A percentile compares a stretch with the other conserved stretches of the same genome.
Evolutionary conservation across 2,888 invertebrate genomes (phyloP).

Genomic region (Ennomos fuscantarius): DNA sequence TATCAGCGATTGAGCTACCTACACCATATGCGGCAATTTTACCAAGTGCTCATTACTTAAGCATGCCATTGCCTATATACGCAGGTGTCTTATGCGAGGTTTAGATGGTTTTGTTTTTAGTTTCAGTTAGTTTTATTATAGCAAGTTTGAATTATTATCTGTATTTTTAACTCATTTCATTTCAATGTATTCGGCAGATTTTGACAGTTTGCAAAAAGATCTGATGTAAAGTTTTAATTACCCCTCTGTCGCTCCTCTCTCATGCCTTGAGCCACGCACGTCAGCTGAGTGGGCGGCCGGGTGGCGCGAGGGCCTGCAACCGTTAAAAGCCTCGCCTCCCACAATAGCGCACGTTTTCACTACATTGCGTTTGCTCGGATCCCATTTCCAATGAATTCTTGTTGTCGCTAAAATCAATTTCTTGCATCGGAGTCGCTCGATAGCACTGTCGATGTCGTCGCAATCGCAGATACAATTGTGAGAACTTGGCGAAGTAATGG

Average conservation of each 20-base stretch:
- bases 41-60: too few species aligned
- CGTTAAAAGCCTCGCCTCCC: slow-evolving; percentile 62
- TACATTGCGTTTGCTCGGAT: slow-evolving; percentile 68
- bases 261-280: slow-evolving; percentile 6
- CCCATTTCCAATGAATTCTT: slow-evolving; percentile 70
- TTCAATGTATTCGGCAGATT: too few species aligned
- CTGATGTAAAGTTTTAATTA: too few species aligned
- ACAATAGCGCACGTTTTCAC: slow-evolving; percentile 72
- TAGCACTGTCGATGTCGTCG: slow-evolving; percentile 10
- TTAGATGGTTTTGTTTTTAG: too few species aligned
- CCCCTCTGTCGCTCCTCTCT: slow-evolving; percentile 7
- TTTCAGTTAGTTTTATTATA: too few species aligned
- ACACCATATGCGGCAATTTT: too few species aligned
- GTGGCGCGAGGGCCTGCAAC: slow-evolving; percentile 34
- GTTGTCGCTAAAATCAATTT: slow-evolving; percentile 55
- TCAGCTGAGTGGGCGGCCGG: slow-evolving; percentile 24
- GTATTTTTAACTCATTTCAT: too few species aligned
- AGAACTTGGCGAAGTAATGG: slow-evolving; percentile 22
- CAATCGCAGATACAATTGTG: slow-evolving; percentile 19
- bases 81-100: too few species aligned
- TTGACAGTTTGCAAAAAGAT: too few species aligned
- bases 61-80: too few species aligned
- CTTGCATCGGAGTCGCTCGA: slow-evolving; percentile 33
- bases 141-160: too few species aligned
- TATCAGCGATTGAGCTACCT: too few species aligned